A percentile compares a stretch with the other conserved stretches of the same genome.
Evolutionary conservation across 2,888 invertebrate genomes (phyloP).

Genomic region (Monopis laevigella): DNA sequence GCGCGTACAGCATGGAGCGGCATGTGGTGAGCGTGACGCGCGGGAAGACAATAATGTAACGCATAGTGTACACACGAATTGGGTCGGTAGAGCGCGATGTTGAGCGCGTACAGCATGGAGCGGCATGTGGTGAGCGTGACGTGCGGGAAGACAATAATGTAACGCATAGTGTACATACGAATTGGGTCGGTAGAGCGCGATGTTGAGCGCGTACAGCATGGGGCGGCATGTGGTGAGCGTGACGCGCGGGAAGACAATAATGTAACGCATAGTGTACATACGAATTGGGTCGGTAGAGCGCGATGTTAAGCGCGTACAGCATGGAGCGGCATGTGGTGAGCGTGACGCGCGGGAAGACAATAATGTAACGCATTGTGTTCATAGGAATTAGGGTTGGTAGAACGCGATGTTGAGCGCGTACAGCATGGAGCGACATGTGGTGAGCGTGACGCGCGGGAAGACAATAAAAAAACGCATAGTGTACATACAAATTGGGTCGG

Average conservation of each 20-base stretch:
- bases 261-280: slow-evolving; percentile 60
- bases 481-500: slow-evolving; percentile 82
- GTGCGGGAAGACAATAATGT: slow-evolving; percentile 84
- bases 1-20: slow-evolving; percentile 82
- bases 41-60: too few species aligned
- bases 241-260: slow-evolving; percentile 83
- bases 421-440: slow-evolving; percentile 81
- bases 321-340: slow-evolving; percentile 80
- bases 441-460: slow-evolving; percentile 79
- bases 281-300: slow-evolving; percentile 85
- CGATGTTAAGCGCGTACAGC: slow-evolving; percentile 81
- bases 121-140: slow-evolving; percentile 79
- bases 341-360: slow-evolving; percentile 81
- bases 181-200: slow-evolving; percentile 85
- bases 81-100: slow-evolving; percentile 82
- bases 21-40: slow-evolving; percentile 77
- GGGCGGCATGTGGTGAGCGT: slow-evolving; percentile 79
- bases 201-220: slow-evolving; percentile 80
- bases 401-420: slow-evolving; percentile 83
- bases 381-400: slow-evolving; percentile 82
- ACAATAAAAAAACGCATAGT: too few species aligned
- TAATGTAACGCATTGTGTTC: too few species aligned
- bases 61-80: slow-evolving; percentile 73
- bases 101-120: slow-evolving; percentile 82
- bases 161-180: slow-evolving; percentile 69